These are phyloP conservation scores for Drosophila longiperda DNA, from an alignment of 2,888 invertebrate genomes.

Conservation along the genomic window DNA sequence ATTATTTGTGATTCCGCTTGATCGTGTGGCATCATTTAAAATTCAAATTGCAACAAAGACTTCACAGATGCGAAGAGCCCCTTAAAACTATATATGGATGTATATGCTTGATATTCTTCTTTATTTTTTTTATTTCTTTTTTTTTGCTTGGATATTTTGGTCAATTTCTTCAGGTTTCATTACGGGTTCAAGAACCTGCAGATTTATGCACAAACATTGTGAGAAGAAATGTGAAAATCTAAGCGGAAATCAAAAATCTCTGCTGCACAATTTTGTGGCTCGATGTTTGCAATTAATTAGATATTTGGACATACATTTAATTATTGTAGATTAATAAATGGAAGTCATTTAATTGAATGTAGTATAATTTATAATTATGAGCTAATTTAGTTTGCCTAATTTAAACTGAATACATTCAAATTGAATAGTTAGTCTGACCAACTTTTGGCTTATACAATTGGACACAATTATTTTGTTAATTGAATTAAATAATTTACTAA, in stretches of 20 bases:
- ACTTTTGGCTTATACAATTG: too few relatives aligned
- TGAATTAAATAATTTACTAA: neutral
- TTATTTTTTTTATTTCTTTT: neutral
- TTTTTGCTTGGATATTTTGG: neutral
- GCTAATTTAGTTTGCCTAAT: neutral
- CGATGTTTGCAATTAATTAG: neutral
- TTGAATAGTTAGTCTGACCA: neutral
- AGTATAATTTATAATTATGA: neutral
- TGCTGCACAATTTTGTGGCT: constrained; percentile 11
- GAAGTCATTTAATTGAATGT: neutral
- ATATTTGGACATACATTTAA: neutral
- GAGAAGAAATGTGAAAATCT: constrained; percentile 42
- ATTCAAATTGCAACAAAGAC: constrained; percentile 54
- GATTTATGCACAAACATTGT: constrained; percentile 51
- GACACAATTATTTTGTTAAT: too few relatives aligned
- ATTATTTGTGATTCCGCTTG: constrained; percentile 17
- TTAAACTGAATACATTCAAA: neutral
- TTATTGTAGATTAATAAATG: neutral
- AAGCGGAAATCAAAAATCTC: constrained; percentile 20
- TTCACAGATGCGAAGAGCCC: constrained; percentile 11
- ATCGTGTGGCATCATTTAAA: constrained; percentile 54
- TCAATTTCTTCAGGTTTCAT: neutral
- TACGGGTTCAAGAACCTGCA: constrained; percentile 58
- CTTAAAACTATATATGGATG: neutral
- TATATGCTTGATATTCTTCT: neutral